Percentiles rank a stretch among this genome's conserved stretches.
These are phyloP conservation scores for Hydropotes inermis DNA, from an alignment of 2,113 vertebrate genomes.

Conservation along the genomic window DNA sequence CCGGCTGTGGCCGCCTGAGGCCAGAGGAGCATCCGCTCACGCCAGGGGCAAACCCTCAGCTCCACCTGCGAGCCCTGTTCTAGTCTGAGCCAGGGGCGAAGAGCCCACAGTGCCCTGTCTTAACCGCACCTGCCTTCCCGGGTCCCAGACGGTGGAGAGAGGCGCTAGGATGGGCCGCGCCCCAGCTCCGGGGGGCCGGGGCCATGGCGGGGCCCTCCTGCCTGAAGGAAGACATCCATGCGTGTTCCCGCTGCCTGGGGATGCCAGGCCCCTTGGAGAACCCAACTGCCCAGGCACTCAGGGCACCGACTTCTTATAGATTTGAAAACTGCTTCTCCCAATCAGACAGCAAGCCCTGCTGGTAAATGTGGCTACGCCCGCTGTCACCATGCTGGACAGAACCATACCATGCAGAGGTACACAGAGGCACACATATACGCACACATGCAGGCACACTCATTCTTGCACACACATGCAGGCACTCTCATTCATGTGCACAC, in stretches of 20 bases:
- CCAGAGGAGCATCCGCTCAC: fast-evolving
- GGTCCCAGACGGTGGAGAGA: fast-evolving
- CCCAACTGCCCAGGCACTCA: not conserved
- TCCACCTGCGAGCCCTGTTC: too few species aligned
- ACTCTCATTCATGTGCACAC: not conserved
- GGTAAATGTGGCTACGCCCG: not conserved
- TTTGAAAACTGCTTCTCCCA: not conserved
- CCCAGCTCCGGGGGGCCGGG: not conserved
- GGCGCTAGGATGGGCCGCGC: not conserved
- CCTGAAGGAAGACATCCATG: fast-evolving
- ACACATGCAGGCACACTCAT: not conserved
- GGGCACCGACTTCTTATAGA: fast-evolving
- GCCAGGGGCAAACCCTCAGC: not conserved
- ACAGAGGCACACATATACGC: not conserved
- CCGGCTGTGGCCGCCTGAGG: fast-evolving
- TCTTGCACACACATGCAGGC: fast-evolving
- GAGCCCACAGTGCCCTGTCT: too few species aligned
- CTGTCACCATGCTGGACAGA: not conserved
- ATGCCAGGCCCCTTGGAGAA: too few species aligned
- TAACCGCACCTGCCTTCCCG: not conserved
- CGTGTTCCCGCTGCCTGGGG: fast-evolving
- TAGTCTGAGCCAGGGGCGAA: not conserved
- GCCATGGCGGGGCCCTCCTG: fast-evolving
- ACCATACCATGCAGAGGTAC: fast-evolving
- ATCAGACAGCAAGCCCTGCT: not conserved